Conservation (phyloP, 2,888 invertebrate genomes). For the Acanthopleura granulata region DNA sequence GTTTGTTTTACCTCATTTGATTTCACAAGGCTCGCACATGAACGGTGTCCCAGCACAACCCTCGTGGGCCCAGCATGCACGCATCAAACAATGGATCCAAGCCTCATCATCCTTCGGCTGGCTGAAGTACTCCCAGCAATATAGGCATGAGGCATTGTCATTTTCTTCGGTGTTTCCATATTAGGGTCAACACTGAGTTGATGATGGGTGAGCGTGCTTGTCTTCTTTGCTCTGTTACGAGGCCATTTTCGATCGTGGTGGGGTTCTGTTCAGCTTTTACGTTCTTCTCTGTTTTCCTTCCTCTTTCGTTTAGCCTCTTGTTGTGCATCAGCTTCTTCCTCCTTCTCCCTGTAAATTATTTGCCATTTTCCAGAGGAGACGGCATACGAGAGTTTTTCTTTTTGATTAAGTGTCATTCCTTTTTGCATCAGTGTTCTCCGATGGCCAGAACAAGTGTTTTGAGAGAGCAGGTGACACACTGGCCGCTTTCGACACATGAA, state of each 20-base stretch:
- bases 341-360: background rate
- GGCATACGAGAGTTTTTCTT: slow-evolving; percentile 5
- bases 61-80: slow-evolving; percentile 13
- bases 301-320: background rate
- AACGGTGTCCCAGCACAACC: background rate
- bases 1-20: background rate
- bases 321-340: no score
- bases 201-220: no score
- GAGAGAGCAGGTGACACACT: slow-evolving; percentile 6
- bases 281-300: background rate
- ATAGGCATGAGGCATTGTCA: slow-evolving; percentile 11
- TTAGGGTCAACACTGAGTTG: no score
- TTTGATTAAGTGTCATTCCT: background rate
- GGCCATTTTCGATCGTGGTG: no score
- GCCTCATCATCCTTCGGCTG: background rate
- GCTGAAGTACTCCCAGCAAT: slow-evolving; percentile 8
- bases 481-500: background rate
- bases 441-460: slow-evolving; percentile 16
- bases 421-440: slow-evolving; percentile 1
- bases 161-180: background rate
- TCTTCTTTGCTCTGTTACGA: no score
- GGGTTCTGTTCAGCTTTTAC: background rate
- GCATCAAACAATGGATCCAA: slow-evolving; percentile 12
- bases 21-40: background rate
- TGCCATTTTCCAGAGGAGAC: slow-evolving; percentile 3